Conservation (phyloP, 1,140 invertebrate species). For the Papilio machaon region DNA sequence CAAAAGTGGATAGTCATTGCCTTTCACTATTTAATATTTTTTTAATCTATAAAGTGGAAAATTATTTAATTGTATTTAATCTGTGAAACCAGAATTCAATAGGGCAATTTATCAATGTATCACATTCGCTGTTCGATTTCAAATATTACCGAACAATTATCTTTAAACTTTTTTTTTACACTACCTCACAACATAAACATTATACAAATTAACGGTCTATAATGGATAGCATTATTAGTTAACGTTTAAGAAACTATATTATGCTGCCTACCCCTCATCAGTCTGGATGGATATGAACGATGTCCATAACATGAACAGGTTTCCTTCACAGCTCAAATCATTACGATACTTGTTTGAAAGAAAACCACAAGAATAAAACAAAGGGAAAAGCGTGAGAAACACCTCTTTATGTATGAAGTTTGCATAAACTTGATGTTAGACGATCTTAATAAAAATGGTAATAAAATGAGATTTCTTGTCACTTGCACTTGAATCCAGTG, state of each 20-base stretch:
- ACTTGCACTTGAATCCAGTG: neutral
- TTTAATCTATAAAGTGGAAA: no score
- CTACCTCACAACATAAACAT: no score
- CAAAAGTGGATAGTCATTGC: neutral
- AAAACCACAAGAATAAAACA: constrained; percentile 31
- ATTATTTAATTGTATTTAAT: no score
- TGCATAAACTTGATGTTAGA: neutral
- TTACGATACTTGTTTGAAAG: neutral
- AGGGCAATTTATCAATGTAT: no score
- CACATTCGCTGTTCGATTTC: no score
- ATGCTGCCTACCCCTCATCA: neutral
- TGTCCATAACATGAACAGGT: neutral
- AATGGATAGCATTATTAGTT: neutral
- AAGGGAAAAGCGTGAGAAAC: constrained; percentile 25
- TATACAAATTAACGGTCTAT: no score
- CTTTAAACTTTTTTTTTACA: no score
- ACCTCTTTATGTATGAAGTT: neutral
- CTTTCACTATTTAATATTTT: neutral
- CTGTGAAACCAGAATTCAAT: no score
- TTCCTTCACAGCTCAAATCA: constrained; percentile 9
- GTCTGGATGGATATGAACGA: neutral
- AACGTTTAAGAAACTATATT: neutral
- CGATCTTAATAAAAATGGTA: neutral
- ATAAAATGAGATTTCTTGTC: neutral
- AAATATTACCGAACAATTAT: no score